Percentiles rank a stretch among this genome's conserved stretches.
Evolutionary conservation across 2,113 vertebrate species (phyloP).

Genomic region (Colinus virginianus): DNA sequence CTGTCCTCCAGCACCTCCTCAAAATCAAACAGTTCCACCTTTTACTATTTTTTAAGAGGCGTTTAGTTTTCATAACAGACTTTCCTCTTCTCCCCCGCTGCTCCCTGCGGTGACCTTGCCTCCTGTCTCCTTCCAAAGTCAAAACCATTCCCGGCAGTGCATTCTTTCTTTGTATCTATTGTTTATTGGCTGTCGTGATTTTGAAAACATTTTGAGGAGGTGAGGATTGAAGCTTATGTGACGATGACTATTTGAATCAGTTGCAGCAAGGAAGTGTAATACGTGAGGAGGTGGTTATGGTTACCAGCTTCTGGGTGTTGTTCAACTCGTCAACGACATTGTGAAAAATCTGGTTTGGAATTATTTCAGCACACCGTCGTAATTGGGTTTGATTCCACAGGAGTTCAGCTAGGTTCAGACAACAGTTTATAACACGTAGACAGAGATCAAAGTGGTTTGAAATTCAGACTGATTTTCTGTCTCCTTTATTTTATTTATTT

Average conservation of each 20-base stretch:
- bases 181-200: slow-evolving; percentile 1
- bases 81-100: background rate
- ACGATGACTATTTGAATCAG: background rate
- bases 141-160: fast-evolving
- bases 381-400: slow-evolving; percentile 55
- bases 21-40: background rate
- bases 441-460: slow-evolving; percentile 63
- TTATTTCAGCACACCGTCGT: slow-evolving; percentile 22
- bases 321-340: slow-evolving; percentile 11
- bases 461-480: slow-evolving; percentile 61
- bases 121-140: background rate
- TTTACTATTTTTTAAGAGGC: background rate
- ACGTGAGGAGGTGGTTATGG: background rate
- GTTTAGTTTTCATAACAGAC: background rate
- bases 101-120: background rate
- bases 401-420: background rate
- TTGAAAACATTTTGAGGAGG: background rate
- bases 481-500: background rate
- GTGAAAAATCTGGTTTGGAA: slow-evolving; percentile 62
- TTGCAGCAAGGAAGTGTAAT: background rate
- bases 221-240: background rate
- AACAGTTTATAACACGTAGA: slow-evolving; percentile 54
- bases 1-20: background rate
- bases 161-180: background rate
- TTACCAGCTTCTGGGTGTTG: slow-evolving; percentile 16